Evolutionary conservation across 2,113 vertebrate genomes (phyloP).

Genomic region (Struthio camelus): DNA sequence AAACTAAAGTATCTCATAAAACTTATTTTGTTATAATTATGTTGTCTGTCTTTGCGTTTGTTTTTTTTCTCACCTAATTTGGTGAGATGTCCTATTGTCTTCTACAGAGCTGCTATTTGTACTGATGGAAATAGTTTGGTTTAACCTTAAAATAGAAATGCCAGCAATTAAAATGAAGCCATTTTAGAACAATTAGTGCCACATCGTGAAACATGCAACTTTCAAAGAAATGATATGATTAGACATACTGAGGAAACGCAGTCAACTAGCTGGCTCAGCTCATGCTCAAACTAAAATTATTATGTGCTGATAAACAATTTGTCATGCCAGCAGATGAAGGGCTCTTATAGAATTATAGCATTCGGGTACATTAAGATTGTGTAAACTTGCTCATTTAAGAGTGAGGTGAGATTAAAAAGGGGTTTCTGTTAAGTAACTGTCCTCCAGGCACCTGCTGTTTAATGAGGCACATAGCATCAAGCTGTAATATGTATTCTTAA

Average conservation of each 20-base stretch:
- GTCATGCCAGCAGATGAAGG: not conserved
- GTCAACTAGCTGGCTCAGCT: not conserved
- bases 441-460: constrained; percentile 27
- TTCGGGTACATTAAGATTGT: not conserved
- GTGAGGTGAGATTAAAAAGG: not conserved
- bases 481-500: constrained; percentile 39
- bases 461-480: not conserved
- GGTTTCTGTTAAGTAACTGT: not conserved
- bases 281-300: not conserved
- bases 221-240: constrained; percentile 20
- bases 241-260: not conserved
- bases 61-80: not conserved
- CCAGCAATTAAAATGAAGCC: not conserved
- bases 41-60: not conserved
- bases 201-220: not conserved
- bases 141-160: not conserved
- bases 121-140: not conserved
- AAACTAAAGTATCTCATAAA: not conserved
- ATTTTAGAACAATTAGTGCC: constrained; percentile 14
- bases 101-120: not conserved
- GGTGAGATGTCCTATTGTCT: not conserved
- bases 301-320: not conserved
- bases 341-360: not conserved
- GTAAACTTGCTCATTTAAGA: not conserved
- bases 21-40: not conserved